A percentile compares a stretch with the other conserved stretches of the same genome.
Evolutionary conservation across 2,888 invertebrate genomes (phyloP).

Genomic region (Parnassius mnemosyne): DNA sequence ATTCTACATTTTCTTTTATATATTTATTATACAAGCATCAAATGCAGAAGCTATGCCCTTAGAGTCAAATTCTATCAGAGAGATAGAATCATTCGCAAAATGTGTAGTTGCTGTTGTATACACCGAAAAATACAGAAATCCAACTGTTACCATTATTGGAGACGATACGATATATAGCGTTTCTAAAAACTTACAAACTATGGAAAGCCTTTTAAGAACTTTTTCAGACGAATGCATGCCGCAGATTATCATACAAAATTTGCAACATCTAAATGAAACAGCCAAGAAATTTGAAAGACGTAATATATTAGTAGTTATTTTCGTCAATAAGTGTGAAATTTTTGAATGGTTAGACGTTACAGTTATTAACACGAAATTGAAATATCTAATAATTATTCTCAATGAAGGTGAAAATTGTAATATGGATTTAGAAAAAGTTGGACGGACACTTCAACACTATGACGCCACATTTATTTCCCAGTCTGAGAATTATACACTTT

Average conservation of each 20-base stretch:
- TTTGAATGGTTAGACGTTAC: slow-evolving; percentile 31
- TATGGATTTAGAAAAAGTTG: slow-evolving; percentile 30
- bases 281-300: slow-evolving; percentile 16
- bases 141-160: slow-evolving; percentile 8
- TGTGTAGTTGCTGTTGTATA: slow-evolving; percentile 6
- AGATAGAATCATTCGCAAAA: slow-evolving; percentile 5
- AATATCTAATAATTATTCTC: slow-evolving; percentile 44
- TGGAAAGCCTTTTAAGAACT: neutral
- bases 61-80: neutral
- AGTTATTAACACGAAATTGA: slow-evolving; percentile 33
- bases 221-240: slow-evolving; percentile 1
- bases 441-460: slow-evolving; percentile 33
- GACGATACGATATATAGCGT: neutral
- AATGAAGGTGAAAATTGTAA: slow-evolving; percentile 13
- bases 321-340: slow-evolving; percentile 36
- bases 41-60: neutral
- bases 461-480: slow-evolving; percentile 46
- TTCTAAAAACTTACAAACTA: neutral
- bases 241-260: slow-evolving; percentile 10
- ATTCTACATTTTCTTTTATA: neutral
- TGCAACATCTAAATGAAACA: neutral
- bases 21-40: neutral
- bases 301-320: slow-evolving; percentile 33
- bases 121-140: slow-evolving; percentile 1
- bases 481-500: slow-evolving; percentile 24